Evolutionary conservation across 2,888 invertebrate genomes (phyloP), one percentile per base, ranked within the genome.

Genomic region (Teleiodes luculella): DNA sequence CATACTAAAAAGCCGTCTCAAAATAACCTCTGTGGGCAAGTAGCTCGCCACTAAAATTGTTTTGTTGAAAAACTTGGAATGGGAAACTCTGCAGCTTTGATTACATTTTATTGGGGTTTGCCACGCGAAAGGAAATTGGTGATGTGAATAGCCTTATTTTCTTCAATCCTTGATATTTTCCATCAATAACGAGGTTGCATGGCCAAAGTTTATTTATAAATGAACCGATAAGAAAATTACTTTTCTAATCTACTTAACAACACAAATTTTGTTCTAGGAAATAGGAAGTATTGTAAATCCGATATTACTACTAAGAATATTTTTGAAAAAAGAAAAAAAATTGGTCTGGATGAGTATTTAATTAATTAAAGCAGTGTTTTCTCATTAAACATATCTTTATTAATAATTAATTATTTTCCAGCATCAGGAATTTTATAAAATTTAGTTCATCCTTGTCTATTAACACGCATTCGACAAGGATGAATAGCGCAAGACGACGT

Each of bases 61-160:
- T 35, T 45, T 52, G 24, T 41, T 33, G 43, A 36, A 53, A 53
- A 53, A 56, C 49, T 53, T 52, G 41, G 49, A 53, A 50, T 50
- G 33, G 56, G 50, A 50, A 55, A 50, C 49, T 30, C 28, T 20
- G 37, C 49, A 46, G 28, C 31, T 53, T 39, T 49, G 56, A 53
- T 53, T 53, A 50, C 45, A 52, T 53, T 56, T 56, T 56, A 56
- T 56, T 56, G 36, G 53, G 35, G 31, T 56, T 53, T 7, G 30
- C 14, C 56, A 56, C 56, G 56, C 56, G 18, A 55, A 28, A 16
- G 53, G 45, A 53, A 53, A 50, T 49, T 35, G 48, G 48, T 41
- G 35, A 52, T 41, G 45, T n/a, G 53, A 53, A 56, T 45, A 41
- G 37, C 31, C 37, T 18, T 49, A 30, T 49, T 49, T 53, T 13